Percentiles rank a stretch among this genome's conserved stretches.
These are phyloP conservation scores for Chaetodon auriga DNA, from an alignment of 2,113 vertebrate species.

Conservation along the genomic window DNA sequence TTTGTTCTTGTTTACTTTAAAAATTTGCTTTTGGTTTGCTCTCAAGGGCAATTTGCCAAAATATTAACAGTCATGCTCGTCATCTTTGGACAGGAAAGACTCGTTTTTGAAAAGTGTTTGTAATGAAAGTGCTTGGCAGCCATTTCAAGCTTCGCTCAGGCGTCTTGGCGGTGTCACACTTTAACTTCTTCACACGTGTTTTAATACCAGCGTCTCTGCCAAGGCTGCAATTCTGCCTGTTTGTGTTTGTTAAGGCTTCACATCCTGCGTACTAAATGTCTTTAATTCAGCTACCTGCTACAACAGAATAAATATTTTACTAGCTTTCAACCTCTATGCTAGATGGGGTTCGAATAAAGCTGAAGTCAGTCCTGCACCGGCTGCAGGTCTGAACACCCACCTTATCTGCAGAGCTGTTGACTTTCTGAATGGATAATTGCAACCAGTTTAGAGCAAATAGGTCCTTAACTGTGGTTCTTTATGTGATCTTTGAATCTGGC, in stretches of 20 bases:
- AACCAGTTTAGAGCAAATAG: conserved; percentile 41
- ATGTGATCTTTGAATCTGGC: conserved; percentile 16
- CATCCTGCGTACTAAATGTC: conserved; percentile 14
- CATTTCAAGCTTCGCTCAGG: conserved; percentile 25
- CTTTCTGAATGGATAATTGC: conserved; percentile 43
- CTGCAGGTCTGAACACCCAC: no score
- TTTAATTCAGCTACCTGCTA: conserved; percentile 35
- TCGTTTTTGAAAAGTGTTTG: conserved; percentile 6
- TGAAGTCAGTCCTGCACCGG: no score
- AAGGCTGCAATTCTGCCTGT: conserved; percentile 10
- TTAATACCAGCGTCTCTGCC: conserved; percentile 1
- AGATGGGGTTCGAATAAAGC: conserved; percentile 4
- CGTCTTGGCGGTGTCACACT: neutral
- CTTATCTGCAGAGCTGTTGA: conserved; percentile 38
- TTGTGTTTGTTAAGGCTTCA: conserved; percentile 21
- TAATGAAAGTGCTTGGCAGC: conserved; percentile 14
- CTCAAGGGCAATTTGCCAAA: neutral
- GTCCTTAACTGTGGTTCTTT: conserved; percentile 32
- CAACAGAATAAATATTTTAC: conserved; percentile 37
- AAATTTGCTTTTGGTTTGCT: conserved; percentile 15
- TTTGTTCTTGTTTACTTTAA: conserved; percentile 11
- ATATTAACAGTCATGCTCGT: neutral
- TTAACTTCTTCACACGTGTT: conserved; percentile 20
- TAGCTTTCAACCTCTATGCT: conserved; percentile 26
- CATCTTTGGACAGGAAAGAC: conserved; percentile 22